These are phyloP conservation scores for Ptychoptera contaminata DNA, from an alignment of 2,888 invertebrate species.

Conservation along the genomic window DNA sequence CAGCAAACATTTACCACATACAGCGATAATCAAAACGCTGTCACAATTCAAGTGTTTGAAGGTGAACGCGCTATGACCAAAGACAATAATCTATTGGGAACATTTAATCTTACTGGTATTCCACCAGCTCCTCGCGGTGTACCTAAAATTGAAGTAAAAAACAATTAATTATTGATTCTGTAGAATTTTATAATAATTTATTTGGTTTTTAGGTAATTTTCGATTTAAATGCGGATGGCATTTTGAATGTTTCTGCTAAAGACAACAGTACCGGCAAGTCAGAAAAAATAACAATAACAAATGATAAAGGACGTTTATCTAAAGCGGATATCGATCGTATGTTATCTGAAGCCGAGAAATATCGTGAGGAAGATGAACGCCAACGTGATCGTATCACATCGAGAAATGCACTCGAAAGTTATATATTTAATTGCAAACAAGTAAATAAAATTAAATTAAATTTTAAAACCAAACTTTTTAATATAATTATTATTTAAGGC, in stretches of 20 bases:
- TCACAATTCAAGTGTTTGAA: slow-evolving; percentile 74
- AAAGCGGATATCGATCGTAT: slow-evolving; percentile 80
- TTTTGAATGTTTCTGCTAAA: slow-evolving; percentile 61
- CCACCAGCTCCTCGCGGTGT: slow-evolving; percentile 69
- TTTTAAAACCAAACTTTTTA: neutral
- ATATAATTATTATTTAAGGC: slow-evolving; percentile 32
- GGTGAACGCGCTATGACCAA: slow-evolving; percentile 82
- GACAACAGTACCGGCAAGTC: slow-evolving; percentile 66
- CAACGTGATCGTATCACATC: slow-evolving; percentile 49
- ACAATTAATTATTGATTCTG: too few relatives aligned
- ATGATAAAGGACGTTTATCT: slow-evolving; percentile 69
- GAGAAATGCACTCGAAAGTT: slow-evolving; percentile 63
- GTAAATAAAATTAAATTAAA: slow-evolving; percentile 19
- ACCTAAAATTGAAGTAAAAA: slow-evolving; percentile 40
- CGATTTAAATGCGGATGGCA: slow-evolving; percentile 81
- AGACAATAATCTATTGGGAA: slow-evolving; percentile 74
- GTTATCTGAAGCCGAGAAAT: slow-evolving; percentile 66
- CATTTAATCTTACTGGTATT: slow-evolving; percentile 66
- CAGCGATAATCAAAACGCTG: slow-evolving; percentile 80
- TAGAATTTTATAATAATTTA: too few relatives aligned
- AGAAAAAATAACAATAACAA: slow-evolving; percentile 71
- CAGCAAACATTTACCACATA: slow-evolving; percentile 79
- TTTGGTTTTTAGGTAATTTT: slow-evolving; percentile 38
- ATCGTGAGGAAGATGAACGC: slow-evolving; percentile 57
- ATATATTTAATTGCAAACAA: slow-evolving; percentile 54